Base-by-base conservation (phyloP, 2,113 vertebrate species). In the Daphoenositta chrysoptera region DNA sequence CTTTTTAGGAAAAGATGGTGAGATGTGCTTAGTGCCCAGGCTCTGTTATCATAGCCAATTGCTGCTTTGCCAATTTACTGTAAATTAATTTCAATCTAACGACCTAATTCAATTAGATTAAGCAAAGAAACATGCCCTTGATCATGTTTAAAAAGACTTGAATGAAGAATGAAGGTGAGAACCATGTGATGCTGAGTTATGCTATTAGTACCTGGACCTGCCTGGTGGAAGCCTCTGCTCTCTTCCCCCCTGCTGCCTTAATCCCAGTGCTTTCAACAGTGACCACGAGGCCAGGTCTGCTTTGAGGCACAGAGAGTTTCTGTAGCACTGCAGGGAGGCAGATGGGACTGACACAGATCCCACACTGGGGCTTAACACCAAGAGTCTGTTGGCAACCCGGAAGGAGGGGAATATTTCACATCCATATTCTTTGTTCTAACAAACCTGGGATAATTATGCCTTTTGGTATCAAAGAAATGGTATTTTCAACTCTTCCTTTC, bases 71-170 rank as follows among this genome's bases (percentile, higher is more conserved):
- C 80, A 92, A 61, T 45, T 92, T 50, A n/a, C 66, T 58, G 33
- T 71, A 81, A 57, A 76, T 69, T 66, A 83, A 61, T 85, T 83
- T 89, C 81, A 87, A 82, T 13, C 7, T 70, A 89, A 93, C 54
- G 42, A 96, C 89, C 53, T 53, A 60, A 97, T 96, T 86, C 81
- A 90, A 82, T 94, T 89, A 95, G 82, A 66, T 70, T 86, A 79
- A 93, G 76, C 79, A 90, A 95, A 84, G 80, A 90, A 96, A 91
- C 57, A 53, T 16, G 21, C 31, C 44, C 78, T 89, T 82, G 42
- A 9, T 83, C 16, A 18, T 75, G 75, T 70, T 94, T 85, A n/a
- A 85, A 78, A 39, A 47, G 6, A 22, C 18, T 33, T 27, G 30
- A 72, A 53, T 31, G n/a, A 63, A 69, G 66, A 73, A 89, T 11